These are phyloP conservation scores for Trimorus sp. DNA, from an alignment of 2,888 invertebrate species.

Conservation along the genomic window DNA sequence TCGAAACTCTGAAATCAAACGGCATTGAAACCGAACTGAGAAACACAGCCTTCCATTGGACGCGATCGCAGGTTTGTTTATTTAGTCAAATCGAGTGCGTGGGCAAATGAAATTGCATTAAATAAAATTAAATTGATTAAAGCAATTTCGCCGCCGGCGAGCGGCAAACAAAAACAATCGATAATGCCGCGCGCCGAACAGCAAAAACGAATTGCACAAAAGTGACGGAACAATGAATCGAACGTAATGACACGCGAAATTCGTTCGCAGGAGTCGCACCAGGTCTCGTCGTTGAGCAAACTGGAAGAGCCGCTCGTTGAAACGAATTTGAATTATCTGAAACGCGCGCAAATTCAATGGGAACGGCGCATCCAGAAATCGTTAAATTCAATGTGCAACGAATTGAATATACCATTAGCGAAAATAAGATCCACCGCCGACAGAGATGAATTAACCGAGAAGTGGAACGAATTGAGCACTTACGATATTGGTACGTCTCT, in stretches of 20 bases:
- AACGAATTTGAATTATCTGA: slow-evolving; percentile 85
- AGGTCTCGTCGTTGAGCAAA: slow-evolving; percentile 42
- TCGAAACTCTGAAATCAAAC: slow-evolving; percentile 89
- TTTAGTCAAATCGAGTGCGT: not conserved
- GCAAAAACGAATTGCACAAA: too few species aligned
- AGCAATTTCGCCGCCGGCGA: too few species aligned
- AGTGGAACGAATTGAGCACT: slow-evolving; percentile 96
- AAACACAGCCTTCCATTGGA: slow-evolving; percentile 92
- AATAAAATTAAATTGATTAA: not conserved
- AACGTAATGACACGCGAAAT: too few species aligned
- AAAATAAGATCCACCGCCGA: slow-evolving; percentile 89
- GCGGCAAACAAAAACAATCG: too few species aligned
- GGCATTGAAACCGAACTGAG: slow-evolving; percentile 91
- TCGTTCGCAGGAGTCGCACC: slow-evolving; percentile 39
- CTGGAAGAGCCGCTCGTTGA: slow-evolving; percentile 50
- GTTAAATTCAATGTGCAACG: slow-evolving; percentile 96
- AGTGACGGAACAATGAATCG: too few species aligned
- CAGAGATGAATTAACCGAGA: slow-evolving; percentile 90
- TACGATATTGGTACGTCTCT: slow-evolving; percentile 89
- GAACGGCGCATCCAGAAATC: slow-evolving; percentile 97
- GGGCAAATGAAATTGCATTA: slow-evolving; percentile 1
- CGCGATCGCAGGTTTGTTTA: slow-evolving; percentile 83
- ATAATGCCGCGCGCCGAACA: too few species aligned
- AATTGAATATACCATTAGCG: slow-evolving; percentile 92
- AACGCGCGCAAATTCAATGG: slow-evolving; percentile 95